Conservation (phyloP, 1,140 invertebrate genomes). For the Bacillus rossius region DNA sequence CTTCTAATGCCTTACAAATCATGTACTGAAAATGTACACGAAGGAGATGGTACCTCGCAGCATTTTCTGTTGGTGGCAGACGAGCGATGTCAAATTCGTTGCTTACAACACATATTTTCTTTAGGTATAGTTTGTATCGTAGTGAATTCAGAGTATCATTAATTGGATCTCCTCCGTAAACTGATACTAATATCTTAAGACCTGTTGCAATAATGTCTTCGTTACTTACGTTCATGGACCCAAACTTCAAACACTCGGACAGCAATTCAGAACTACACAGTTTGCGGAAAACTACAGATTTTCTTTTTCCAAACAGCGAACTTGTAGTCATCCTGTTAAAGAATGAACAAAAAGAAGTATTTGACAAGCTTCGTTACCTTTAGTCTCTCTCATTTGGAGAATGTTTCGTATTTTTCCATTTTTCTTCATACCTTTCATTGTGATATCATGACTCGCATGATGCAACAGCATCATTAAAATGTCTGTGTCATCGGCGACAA, state of each 20-base stretch:
- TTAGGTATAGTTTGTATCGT: slow-evolving; percentile 5
- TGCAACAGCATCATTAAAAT: slow-evolving; percentile 8
- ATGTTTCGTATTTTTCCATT: background rate
- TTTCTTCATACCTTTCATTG: background rate
- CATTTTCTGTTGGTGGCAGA: slow-evolving; percentile 22
- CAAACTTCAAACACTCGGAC: slow-evolving; percentile 4
- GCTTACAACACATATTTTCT: slow-evolving; percentile 9
- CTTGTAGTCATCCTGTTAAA: slow-evolving; percentile 9
- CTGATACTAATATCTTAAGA: slow-evolving; percentile 4
- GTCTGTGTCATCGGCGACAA: slow-evolving; percentile 10
- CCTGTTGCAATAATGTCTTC: slow-evolving; percentile 1
- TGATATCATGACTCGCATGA: slow-evolving; percentile 3
- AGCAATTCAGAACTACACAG: background rate
- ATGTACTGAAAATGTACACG: slow-evolving; percentile 20
- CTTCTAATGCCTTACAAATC: slow-evolving; percentile 3
- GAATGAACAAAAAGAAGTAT: slow-evolving; percentile 6
- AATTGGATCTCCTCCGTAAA: slow-evolving; percentile 5
- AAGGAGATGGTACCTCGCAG: slow-evolving; percentile 19
- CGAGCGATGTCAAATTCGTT: slow-evolving; percentile 15
- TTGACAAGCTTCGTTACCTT: background rate
- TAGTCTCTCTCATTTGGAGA: slow-evolving; percentile 2
- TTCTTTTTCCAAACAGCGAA: slow-evolving; percentile 7
- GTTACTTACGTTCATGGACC: background rate
- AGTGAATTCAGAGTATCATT: slow-evolving; percentile 1
- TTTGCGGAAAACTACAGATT: slow-evolving; percentile 2